These are phyloP conservation scores for Verasper variegatus DNA, from an alignment of 2,113 vertebrate species.

Conservation along the genomic window DNA sequence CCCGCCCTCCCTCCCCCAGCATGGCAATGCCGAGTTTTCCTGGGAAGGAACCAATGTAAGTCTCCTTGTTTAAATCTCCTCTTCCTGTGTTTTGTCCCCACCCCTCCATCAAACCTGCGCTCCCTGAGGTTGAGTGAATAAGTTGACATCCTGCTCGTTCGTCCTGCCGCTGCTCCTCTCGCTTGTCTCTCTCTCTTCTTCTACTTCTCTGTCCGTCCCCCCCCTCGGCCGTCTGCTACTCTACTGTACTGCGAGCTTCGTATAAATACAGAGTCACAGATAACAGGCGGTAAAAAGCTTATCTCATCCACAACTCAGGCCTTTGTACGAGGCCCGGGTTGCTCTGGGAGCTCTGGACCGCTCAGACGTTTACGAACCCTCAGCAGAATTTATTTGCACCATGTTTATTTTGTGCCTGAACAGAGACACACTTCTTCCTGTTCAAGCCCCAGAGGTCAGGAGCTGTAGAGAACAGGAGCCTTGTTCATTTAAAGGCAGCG, in stretches of 20 bases:
- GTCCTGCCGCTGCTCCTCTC: slow-evolving; percentile 26
- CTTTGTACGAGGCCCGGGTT: too few species aligned
- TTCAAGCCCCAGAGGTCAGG: background rate
- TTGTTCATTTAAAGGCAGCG: background rate
- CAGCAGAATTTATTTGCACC: slow-evolving; percentile 45
- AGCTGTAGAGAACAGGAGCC: background rate
- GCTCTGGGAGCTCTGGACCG: background rate
- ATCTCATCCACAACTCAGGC: slow-evolving; percentile 29
- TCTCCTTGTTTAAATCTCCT: slow-evolving; percentile 66
- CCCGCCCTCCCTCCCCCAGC: slow-evolving; percentile 80
- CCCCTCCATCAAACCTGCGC: slow-evolving; percentile 25
- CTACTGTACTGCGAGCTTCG: slow-evolving; percentile 53
- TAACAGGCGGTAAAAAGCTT: slow-evolving; percentile 67
- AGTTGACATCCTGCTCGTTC: slow-evolving; percentile 43
- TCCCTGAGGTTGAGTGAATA: slow-evolving; percentile 26
- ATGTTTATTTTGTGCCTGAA: slow-evolving; percentile 18
- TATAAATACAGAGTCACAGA: slow-evolving; percentile 53
- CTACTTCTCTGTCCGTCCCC: background rate
- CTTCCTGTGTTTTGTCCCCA: background rate
- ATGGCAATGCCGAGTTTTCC: slow-evolving; percentile 93
- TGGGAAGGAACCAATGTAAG: slow-evolving; percentile 99
- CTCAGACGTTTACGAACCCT: slow-evolving; percentile 13
- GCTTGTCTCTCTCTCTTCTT: background rate
- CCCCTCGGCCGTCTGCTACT: slow-evolving; percentile 47
- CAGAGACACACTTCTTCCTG: background rate